These are phyloP conservation scores for Parelbella ahira DNA, from an alignment of 2,888 invertebrate species.

Conservation along the genomic window DNA sequence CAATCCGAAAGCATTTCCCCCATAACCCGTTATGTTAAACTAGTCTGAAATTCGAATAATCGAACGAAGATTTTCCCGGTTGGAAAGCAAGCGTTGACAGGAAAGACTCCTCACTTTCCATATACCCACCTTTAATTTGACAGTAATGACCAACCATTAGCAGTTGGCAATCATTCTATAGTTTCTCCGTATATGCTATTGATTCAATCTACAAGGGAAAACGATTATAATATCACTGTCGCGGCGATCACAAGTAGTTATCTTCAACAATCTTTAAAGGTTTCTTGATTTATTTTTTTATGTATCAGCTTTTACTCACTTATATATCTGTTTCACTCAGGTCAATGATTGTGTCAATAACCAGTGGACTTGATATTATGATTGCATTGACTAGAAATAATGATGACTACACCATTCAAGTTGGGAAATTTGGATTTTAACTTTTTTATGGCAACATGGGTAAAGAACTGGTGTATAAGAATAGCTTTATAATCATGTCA, in stretches of 20 bases:
- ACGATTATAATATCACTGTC: conserved; percentile 27
- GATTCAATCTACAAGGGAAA: conserved; percentile 31
- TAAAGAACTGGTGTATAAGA: no score
- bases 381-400: no score
- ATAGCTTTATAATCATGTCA: no score
- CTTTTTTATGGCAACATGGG: no score
- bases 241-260: conserved; percentile 6
- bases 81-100: conserved; percentile 38
- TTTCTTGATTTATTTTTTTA: conserved; percentile 20
- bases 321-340: conserved; percentile 1
- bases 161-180: conserved; percentile 19
- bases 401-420: no score
- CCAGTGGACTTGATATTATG: no score
- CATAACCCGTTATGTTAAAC: conserved; percentile 9
- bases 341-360: conserved; percentile 7
- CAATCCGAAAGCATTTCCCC: conserved; percentile 18
- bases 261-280: conserved; percentile 4
- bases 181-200: conserved; percentile 27
- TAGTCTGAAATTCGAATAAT: conserved; percentile 11
- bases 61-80: conserved; percentile 28
- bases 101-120: conserved; percentile 44
- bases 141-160: conserved; percentile 46
- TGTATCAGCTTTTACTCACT: conserved; percentile 10
- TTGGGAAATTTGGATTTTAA: no score
- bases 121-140: conserved; percentile 40